Percentiles rank a stretch among this genome's conserved stretches.
Evolutionary conservation across 2,113 vertebrate genomes (phyloP).

Genomic region (Rhegmatorhina hoffmannsi): DNA sequence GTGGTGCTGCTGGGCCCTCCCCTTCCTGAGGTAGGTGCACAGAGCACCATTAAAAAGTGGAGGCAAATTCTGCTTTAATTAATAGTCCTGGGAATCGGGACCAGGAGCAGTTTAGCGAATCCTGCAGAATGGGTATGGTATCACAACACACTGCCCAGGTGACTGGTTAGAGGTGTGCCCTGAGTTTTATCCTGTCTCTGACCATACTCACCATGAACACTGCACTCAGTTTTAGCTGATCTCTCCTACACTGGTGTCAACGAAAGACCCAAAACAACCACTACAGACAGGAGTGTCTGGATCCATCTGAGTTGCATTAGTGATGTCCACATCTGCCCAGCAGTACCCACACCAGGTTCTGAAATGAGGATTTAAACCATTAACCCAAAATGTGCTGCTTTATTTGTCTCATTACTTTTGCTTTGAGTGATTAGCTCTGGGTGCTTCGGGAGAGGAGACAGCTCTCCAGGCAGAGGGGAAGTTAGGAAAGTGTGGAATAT

Average conservation of each 20-base stretch:
- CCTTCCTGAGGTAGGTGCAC: not conserved
- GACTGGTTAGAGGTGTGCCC: not conserved
- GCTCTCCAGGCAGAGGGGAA: not conserved
- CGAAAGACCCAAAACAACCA: not conserved
- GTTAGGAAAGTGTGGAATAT: not conserved
- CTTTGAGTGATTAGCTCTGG: not conserved
- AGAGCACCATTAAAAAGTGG: not conserved
- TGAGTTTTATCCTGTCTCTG: not conserved
- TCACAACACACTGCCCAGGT: not conserved
- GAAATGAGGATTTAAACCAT: not conserved
- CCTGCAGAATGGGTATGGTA: not conserved
- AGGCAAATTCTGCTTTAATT: not conserved
- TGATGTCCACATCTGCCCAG: not conserved
- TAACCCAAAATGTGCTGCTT: not conserved
- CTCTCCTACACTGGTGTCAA: not conserved
- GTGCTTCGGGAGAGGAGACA: not conserved
- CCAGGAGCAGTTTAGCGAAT: not conserved
- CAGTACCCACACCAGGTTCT: not conserved
- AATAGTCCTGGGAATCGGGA: not conserved
- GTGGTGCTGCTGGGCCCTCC: not conserved
- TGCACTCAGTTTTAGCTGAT: not conserved
- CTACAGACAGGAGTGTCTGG: not conserved
- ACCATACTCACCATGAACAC: not conserved
- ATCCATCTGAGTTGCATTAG: not conserved
- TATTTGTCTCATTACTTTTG: not conserved